A percentile compares a stretch with the other conserved stretches of the same genome.
Conservation (phyloP, 1,140 invertebrate species). For the Harpegnathos saltator region DNA sequence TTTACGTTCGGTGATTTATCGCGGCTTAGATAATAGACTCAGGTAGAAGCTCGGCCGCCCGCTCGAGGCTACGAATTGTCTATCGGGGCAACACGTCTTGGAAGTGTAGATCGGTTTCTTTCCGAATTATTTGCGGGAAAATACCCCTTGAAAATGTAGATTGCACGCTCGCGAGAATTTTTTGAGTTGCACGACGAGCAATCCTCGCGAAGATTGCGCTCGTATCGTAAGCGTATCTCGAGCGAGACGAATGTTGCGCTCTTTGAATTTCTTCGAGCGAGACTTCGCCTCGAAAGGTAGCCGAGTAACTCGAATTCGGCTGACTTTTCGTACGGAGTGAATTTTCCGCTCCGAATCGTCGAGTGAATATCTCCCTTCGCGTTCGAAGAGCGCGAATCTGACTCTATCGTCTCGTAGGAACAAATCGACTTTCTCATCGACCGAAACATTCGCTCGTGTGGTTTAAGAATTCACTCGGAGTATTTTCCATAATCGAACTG, state of each 20-base stretch:
- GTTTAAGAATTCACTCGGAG: no score
- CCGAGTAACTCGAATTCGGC: no score
- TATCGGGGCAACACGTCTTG: slow-evolving; percentile 5
- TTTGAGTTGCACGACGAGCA: neutral
- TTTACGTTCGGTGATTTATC: slow-evolving; percentile 63
- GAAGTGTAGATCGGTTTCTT: slow-evolving; percentile 47
- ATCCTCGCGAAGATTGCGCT: neutral
- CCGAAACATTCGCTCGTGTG: no score
- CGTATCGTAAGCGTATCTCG: neutral
- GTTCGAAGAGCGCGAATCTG: no score
- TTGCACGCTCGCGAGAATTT: neutral
- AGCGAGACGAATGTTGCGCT: neutral
- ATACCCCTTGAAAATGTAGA: slow-evolving; percentile 28
- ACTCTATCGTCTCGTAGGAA: no score
- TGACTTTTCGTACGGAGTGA: no score
- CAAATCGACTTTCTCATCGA: no score
- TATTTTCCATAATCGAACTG: no score
- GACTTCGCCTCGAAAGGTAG: no score
- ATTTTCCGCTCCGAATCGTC: no score
- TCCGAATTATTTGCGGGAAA: neutral
- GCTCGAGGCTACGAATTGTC: slow-evolving; percentile 36
- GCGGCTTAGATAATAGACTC: neutral
- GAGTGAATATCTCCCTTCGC: no score
- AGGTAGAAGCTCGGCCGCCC: neutral
- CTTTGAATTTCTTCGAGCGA: no score